These are phyloP conservation scores for Holacanthella duospinosa DNA, from an alignment of 2,888 invertebrate genomes.

Conservation along the genomic window DNA sequence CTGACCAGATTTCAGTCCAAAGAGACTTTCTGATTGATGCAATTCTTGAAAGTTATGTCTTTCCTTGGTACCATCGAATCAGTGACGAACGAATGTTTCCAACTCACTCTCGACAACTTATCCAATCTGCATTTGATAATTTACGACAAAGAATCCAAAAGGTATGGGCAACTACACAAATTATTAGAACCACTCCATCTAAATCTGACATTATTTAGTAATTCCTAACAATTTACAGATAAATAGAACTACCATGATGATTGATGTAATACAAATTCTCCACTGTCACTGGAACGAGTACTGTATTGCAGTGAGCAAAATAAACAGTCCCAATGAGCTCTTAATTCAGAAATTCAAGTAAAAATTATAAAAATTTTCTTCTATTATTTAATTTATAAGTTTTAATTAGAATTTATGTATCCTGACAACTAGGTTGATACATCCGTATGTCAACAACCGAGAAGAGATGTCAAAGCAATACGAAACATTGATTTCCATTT, in stretches of 20 bases:
- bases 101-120: slow-evolving; percentile 42
- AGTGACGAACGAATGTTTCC: slow-evolving; percentile 45
- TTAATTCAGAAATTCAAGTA: slow-evolving; percentile 27
- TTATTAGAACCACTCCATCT: neutral
- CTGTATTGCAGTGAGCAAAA: slow-evolving; percentile 21
- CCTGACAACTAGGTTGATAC: slow-evolving; percentile 23
- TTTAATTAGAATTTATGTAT: neutral
- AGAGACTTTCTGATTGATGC: slow-evolving; percentile 41
- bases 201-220: neutral
- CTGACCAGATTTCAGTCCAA: slow-evolving; percentile 17
- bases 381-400: neutral
- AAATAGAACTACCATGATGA: slow-evolving; percentile 30
- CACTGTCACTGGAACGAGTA: slow-evolving; percentile 37
- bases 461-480: slow-evolving; percentile 29
- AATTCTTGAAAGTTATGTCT: slow-evolving; percentile 45
- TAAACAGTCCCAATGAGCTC: slow-evolving; percentile 11
- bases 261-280: slow-evolving; percentile 34
- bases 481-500: slow-evolving; percentile 23
- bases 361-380: neutral
- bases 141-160: slow-evolving; percentile 39
- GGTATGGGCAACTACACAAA: slow-evolving; percentile 13
- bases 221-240: slow-evolving; percentile 16
- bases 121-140: slow-evolving; percentile 43
- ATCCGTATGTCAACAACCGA: slow-evolving; percentile 23
- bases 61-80: slow-evolving; percentile 47